A percentile compares a stretch with the other conserved stretches of the same genome.
These are phyloP conservation scores for Megamerina dolium DNA, from an alignment of 2,888 invertebrate genomes.

Conservation along the genomic window DNA sequence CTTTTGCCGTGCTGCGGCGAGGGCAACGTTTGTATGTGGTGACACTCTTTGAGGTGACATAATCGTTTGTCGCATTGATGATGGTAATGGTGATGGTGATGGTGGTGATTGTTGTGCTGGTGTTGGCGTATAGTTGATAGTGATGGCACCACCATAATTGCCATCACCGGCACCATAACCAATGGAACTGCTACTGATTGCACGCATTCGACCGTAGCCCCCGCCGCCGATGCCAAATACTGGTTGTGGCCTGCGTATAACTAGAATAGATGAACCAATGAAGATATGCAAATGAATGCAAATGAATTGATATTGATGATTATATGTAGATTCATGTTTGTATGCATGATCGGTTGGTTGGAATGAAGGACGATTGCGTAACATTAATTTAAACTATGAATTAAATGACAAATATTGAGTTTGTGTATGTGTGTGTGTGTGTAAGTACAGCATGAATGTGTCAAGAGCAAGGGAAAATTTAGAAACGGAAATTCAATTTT, in stretches of 20 bases:
- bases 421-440: not conserved
- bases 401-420: not conserved
- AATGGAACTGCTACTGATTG: slow-evolving; percentile 32
- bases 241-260: slow-evolving; percentile 54
- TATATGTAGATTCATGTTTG: not conserved
- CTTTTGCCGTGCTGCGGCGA: slow-evolving; percentile 43
- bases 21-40: slow-evolving; percentile 32
- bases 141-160: slow-evolving; percentile 11
- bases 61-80: not conserved
- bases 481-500: too few relatives aligned
- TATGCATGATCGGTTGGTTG: not conserved
- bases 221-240: slow-evolving; percentile 27
- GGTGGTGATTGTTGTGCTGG: not conserved
- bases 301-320: not conserved
- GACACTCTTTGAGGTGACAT: slow-evolving; percentile 21
- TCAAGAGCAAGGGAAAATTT: too few relatives aligned
- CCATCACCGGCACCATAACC: slow-evolving; percentile 54
- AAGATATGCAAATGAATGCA: slow-evolving; percentile 10
- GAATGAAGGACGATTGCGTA: not conserved
- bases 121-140: not conserved
- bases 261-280: slow-evolving; percentile 48
- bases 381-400: too few relatives aligned
- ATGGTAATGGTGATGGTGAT: not conserved
- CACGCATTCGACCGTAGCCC: slow-evolving; percentile 25
- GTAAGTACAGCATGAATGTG: not conserved